Evolutionary conservation across 2,113 vertebrate genomes (phyloP), one percentile per base, ranked within the genome.

Genomic region (Odobenus rosmarus): DNA sequence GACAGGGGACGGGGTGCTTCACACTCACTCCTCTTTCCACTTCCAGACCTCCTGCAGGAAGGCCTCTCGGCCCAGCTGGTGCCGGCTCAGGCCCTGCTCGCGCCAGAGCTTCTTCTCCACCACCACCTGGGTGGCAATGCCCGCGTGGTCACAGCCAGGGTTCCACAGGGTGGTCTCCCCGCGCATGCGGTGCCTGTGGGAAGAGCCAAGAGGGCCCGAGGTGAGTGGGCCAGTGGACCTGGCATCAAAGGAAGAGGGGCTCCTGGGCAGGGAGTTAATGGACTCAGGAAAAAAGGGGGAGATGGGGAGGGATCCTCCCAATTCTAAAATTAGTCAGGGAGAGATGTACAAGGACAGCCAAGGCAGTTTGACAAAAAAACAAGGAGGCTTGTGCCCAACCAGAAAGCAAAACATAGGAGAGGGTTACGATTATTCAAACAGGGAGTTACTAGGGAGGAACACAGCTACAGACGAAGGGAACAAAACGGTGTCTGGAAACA

Each of bases 61-160:
- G 7, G 96, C 98, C n/a, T 99, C 99, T 0, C 99, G 98, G 49
- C 99, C 99, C 86, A 99, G 98, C 94, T 99, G 99, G 19, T 99
- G 99, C 7, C 99, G 99, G 90, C 91, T 99, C 97, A 99, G 93
- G 3, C 99, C 98, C 64, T 86, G 98, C 98, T 99, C 99, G 13
- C 99, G 98, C 99, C 99, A 99, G 77, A 99, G 98, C 90, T 99
- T 99, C 95, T 99, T 99, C 95, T 99, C 99, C 97, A 99, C 99
- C 95, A 99, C 99, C 96, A 99, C 99, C 98, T 99, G 99, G 3
- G 99, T 99, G 97, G 99, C 99, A 8, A 99, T 99, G 92, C 99
- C 99, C 0, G 99, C 99, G 0, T 99, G 99, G 98, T 99, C 99
- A 82, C 99, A 99, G 97, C 99, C 99, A 0, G 99, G 99, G 97